These are phyloP conservation scores for Laticauda laticaudata DNA, from an alignment of 2,113 vertebrate genomes.

Conservation along the genomic window DNA sequence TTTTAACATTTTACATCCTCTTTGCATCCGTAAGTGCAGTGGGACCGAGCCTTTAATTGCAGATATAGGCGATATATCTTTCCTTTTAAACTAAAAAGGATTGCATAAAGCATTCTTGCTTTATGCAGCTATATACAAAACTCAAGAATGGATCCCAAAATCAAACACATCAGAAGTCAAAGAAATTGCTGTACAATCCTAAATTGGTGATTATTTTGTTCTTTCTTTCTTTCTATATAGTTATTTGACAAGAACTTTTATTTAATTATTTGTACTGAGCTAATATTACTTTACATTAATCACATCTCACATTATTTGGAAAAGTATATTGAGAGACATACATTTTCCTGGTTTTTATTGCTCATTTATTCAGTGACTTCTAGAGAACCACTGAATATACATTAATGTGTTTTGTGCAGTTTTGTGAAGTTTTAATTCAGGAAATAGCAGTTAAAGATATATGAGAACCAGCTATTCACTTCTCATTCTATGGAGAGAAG, in stretches of 20 bases:
- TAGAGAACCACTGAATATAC: neutral
- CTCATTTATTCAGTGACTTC: neutral
- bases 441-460: neutral
- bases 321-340: neutral
- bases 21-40: too few relatives aligned
- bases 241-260: neutral
- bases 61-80: neutral
- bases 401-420: neutral
- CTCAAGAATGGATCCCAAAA: conserved; percentile 67
- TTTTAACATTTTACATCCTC: too few relatives aligned
- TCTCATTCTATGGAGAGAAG: neutral
- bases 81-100: conserved; percentile 16
- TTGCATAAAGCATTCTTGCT: conserved; percentile 33
- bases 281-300: neutral
- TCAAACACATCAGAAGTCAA: conserved; percentile 73
- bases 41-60: neutral
- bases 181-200: conserved; percentile 63
- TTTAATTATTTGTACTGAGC: neutral
- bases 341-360: neutral
- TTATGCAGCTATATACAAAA: conserved; percentile 72
- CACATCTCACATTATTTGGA: neutral
- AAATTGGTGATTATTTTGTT: conserved; percentile 66
- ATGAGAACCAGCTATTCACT: neutral
- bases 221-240: conserved; percentile 32
- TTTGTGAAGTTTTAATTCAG: neutral